These are phyloP conservation scores for Epinephelus cyanopodus DNA, from an alignment of 2,113 vertebrate species.

Conservation along the genomic window DNA sequence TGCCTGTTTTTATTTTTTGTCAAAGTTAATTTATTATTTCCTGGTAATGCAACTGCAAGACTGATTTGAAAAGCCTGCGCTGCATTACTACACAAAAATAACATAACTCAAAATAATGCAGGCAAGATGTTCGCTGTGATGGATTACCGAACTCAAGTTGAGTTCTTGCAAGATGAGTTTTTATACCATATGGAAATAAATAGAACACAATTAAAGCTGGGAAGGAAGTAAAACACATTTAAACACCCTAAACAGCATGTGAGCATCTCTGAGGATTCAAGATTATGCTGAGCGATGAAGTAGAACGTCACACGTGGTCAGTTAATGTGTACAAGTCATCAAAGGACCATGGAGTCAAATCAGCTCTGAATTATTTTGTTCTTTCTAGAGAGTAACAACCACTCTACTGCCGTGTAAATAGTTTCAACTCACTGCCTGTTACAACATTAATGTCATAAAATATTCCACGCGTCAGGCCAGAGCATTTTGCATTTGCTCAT, in stretches of 20 bases:
- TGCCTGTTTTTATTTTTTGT: slow-evolving; percentile 55
- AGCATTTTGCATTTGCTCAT: not conserved
- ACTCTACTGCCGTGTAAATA: not conserved
- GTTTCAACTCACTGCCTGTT: not conserved
- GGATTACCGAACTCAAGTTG: slow-evolving; percentile 5
- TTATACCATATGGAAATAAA: slow-evolving; percentile 33
- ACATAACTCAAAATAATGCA: slow-evolving; percentile 56
- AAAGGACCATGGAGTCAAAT: not conserved
- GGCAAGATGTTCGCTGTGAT: slow-evolving; percentile 54
- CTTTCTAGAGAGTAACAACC: not conserved
- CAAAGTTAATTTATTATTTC: slow-evolving; percentile 70
- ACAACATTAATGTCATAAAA: slow-evolving; percentile 11
- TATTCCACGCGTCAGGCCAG: not conserved
- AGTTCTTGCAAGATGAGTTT: slow-evolving; percentile 21
- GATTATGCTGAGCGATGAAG: not conserved
- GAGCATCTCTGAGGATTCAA: slow-evolving; percentile 15
- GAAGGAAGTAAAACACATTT: slow-evolving; percentile 3
- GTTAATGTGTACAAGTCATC: slow-evolving; percentile 7
- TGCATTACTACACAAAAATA: slow-evolving; percentile 52
- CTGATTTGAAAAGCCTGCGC: slow-evolving; percentile 53
- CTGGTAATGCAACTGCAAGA: slow-evolving; percentile 53
- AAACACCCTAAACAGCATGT: not conserved
- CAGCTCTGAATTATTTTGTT: not conserved
- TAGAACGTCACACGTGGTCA: not conserved
- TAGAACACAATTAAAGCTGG: slow-evolving; percentile 40